These are phyloP conservation scores for Zaprionus tsacasi DNA, from an alignment of 1,140 invertebrate genomes.

Conservation along the genomic window DNA sequence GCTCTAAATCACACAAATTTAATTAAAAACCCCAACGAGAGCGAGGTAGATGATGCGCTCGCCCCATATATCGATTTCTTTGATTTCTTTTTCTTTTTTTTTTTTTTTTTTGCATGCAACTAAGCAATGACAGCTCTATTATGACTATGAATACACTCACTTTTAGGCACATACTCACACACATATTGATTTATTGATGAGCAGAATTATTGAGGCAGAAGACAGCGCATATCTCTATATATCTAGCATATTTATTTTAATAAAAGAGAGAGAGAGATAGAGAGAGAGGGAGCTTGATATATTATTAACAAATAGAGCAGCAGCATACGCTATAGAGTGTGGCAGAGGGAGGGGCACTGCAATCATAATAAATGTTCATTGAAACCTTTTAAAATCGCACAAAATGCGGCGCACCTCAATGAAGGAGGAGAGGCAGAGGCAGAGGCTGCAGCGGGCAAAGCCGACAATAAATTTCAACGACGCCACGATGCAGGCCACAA, in stretches of 20 bases:
- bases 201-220: constrained; percentile 24
- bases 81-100: constrained; percentile 40
- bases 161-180: constrained; percentile 13
- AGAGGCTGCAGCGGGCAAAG: constrained; percentile 36
- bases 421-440: constrained; percentile 43
- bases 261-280: not conserved
- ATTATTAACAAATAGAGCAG: constrained; percentile 42
- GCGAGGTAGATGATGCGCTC: not conserved
- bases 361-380: constrained; percentile 83
- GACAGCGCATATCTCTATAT: constrained; percentile 15
- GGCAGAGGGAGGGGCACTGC: constrained; percentile 37
- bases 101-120: constrained; percentile 41
- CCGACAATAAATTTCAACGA: constrained; percentile 77
- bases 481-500: constrained; percentile 48
- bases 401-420: constrained; percentile 74
- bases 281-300: constrained; percentile 59
- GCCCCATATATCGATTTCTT: constrained; percentile 28
- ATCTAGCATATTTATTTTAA: constrained; percentile 61
- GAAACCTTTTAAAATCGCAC: constrained; percentile 82
- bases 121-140: constrained; percentile 35
- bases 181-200: constrained; percentile 67
- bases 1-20: constrained; percentile 78
- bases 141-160: constrained; percentile 7
- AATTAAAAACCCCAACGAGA: constrained; percentile 69
- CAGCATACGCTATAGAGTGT: too few species aligned